Evolutionary conservation across 2,797 vertebrate species (phyloP), one percentile per base, ranked within the genome.

Genomic region (Benthosema pterotum): DNA sequence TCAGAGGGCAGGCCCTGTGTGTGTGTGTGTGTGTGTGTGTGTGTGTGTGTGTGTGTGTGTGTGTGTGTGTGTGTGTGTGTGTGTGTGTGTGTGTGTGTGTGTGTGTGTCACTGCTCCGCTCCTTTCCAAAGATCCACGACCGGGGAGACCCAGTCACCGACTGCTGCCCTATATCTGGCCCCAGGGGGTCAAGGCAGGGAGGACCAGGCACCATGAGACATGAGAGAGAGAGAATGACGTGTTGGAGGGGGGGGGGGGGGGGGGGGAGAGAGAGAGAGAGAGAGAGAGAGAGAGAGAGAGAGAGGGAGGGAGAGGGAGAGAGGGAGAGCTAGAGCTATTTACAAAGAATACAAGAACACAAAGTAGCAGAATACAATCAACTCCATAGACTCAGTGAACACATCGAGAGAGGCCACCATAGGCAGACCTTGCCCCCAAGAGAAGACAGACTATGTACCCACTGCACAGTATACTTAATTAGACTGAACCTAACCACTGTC

Each of bases 41-140:
- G 22, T 22, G 22, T 22, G 22, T 22, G 22, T 22, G 22, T 22
- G 22, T 22, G 22, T 22, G 22, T 22, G 22, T 22, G 22, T 22
- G 22, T 22, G 22, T 22, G 22, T 22, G 22, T 38, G 61, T 57
- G 67, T 56, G 62, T 74, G 72, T 74, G 65, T 67, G 11, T 69
- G 65, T 75, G 71, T 73, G 22, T 22, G 22, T 22, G 22, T 22
- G 22, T 38, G 61, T 57, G 67, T 56, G 62, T 74, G 72, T 74
- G 65, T 67, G 11, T 69, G 65, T 75, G 71, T 73, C 71, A 69
- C 77, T 77, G 54, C 66, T 65, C 32, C 2, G 32, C 32, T 38
- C 28, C 3, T 7, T 52, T 48, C 43, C 43, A 42, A 25, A 62
- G 53, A 85, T 76, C 68, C 71, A 83, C 83, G 66, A 77, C 19